phyloP scores from a whole-genome alignment of 2,113 vertebrate species.

The Anas platyrhynchos region DNA sequence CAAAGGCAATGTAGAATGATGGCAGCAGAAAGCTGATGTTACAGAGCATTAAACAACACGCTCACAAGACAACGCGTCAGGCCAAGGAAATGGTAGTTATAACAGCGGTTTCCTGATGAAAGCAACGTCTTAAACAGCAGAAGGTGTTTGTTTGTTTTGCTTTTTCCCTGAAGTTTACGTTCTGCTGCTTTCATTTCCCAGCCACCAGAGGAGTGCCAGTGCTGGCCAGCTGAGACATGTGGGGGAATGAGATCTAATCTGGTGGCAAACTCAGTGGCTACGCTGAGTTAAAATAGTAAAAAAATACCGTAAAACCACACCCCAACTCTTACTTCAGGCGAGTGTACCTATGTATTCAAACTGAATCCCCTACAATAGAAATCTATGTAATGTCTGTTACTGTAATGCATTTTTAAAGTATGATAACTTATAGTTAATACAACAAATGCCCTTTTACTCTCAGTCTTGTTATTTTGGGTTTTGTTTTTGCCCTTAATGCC shows the following conservation, averaged over 20 bases:
- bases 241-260: background rate
- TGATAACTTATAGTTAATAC: background rate
- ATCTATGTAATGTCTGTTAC: background rate
- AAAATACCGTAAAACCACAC: background rate
- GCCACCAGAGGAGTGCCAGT: background rate
- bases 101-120: background rate
- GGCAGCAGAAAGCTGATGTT: background rate
- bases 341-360: background rate
- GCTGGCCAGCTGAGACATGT: background rate
- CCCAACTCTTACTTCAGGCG: background rate
- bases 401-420: background rate
- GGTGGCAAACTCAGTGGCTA: background rate
- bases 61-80: background rate
- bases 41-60: background rate
- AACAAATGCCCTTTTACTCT: background rate
- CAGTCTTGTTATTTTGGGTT: background rate
- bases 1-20: background rate
- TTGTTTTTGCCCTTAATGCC: background rate
- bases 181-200: background rate
- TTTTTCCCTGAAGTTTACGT: background rate
- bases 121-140: background rate
- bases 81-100: background rate
- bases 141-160: background rate
- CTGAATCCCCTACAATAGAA: background rate
- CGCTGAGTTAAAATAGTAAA: background rate